phyloP scores from a whole-genome alignment of 1,140 invertebrate genomes.

The Oreohelix idahoensis region DNA sequence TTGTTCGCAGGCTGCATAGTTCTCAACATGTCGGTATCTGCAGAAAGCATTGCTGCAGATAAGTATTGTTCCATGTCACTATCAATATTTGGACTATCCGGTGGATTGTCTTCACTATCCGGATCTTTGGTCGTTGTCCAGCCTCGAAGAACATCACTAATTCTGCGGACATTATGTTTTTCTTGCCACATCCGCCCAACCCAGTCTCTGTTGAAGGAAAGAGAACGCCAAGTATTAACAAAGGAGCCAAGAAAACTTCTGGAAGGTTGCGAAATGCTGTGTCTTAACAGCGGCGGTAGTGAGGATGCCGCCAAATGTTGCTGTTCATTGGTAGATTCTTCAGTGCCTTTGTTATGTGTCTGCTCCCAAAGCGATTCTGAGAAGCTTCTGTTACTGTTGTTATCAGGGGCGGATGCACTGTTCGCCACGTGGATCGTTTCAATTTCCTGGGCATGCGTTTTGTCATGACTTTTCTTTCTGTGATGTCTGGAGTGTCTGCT shows the following conservation, averaged over 20 bases:
- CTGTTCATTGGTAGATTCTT: background rate
- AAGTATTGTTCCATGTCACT: too few relatives aligned
- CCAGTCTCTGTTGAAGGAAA: slow-evolving; percentile 24
- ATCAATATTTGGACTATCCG: background rate
- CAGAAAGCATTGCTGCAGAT: too few relatives aligned
- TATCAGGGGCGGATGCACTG: background rate
- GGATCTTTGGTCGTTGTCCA: background rate
- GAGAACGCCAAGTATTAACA: background rate
- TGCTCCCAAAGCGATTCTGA: background rate
- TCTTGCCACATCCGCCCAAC: slow-evolving; percentile 16
- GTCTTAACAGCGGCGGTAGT: too few relatives aligned
- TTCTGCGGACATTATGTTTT: slow-evolving; percentile 6
- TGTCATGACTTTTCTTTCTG: background rate
- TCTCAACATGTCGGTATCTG: too few relatives aligned
- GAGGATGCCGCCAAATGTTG: background rate
- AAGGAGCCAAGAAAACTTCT: background rate
- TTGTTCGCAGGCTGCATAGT: too few relatives aligned
- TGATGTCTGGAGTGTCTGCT: background rate
- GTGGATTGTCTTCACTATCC: background rate
- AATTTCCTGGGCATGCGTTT: background rate
- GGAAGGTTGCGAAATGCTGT: background rate
- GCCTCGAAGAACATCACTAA: background rate
- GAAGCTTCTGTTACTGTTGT: background rate
- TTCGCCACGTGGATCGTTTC: background rate
- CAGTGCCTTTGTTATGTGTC: background rate